A percentile compares a stretch with the other conserved stretches of the same genome.
phyloP scores from a whole-genome alignment of 2,888 invertebrate species.

The Cheilosia vernalis region DNA sequence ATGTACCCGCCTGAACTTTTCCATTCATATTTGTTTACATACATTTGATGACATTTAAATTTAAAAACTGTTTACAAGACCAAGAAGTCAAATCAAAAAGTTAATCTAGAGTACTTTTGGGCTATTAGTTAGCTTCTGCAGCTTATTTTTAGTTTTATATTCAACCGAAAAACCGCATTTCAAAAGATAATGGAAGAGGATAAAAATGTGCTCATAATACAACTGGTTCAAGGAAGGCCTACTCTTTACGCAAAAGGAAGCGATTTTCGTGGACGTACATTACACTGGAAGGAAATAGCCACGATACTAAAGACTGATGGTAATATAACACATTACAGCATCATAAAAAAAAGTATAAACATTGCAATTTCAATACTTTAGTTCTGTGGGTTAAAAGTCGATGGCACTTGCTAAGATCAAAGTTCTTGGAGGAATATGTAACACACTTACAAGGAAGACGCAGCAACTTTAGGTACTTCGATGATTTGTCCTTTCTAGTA shows the following conservation, averaged over 20 bases:
- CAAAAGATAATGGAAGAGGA: constrained; percentile 69
- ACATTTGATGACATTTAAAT: no score
- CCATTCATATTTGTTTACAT: not conserved
- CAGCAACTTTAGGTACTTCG: constrained; percentile 63
- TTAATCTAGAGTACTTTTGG: no score
- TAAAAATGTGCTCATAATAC: constrained; percentile 74
- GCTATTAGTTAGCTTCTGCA: no score
- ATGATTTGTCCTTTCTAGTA: constrained; percentile 69
- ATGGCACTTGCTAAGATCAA: constrained; percentile 76
- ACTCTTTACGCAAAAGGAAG: constrained; percentile 67
- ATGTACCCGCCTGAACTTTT: not conserved
- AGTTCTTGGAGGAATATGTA: constrained; percentile 66
- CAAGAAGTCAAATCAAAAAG: no score
- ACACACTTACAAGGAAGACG: constrained; percentile 59
- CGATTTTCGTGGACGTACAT: constrained; percentile 58
- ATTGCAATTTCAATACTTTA: not conserved
- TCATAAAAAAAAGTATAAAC: not conserved
- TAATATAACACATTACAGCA: constrained; percentile 18
- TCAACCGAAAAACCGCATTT: not conserved
- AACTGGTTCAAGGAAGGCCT: constrained; percentile 76
- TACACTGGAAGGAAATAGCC: constrained; percentile 75
- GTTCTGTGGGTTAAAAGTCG: constrained; percentile 76
- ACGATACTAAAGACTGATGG: constrained; percentile 74
- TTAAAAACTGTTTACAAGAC: no score
- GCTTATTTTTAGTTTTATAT: not conserved